Conservation (phyloP, 2,888 invertebrate genomes). For the Neocrepidodera transversa region DNA sequence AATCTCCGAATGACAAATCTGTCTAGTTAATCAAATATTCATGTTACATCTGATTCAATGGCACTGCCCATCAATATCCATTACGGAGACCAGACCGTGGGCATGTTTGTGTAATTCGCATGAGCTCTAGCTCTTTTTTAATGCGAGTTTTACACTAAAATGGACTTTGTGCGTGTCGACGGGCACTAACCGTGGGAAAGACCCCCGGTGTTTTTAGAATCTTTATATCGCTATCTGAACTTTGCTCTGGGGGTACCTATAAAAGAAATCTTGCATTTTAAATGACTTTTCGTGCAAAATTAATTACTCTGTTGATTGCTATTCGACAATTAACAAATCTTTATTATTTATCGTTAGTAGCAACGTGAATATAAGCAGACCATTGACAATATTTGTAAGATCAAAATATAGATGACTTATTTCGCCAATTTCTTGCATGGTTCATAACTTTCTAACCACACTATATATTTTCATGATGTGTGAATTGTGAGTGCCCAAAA, state of each 20-base stretch:
- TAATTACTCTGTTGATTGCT: background rate
- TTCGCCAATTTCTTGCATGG: no score
- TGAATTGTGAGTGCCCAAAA: no score
- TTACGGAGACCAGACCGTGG: conserved; percentile 46
- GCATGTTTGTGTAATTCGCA: conserved; percentile 50
- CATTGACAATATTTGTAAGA: no score
- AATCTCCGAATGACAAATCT: conserved; percentile 44
- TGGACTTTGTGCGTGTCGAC: conserved; percentile 52
- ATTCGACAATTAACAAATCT: no score
- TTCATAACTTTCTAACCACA: no score
- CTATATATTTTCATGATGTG: no score
- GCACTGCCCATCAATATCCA: conserved; percentile 50
- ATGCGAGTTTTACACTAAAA: conserved; percentile 50
- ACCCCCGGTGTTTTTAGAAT: conserved; percentile 37
- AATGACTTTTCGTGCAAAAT: conserved; percentile 2
- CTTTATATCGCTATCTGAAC: background rate
- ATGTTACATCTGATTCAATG: conserved; percentile 44
- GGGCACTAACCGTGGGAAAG: conserved; percentile 51
- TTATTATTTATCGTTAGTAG: no score
- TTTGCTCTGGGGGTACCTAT: background rate
- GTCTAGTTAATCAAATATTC: conserved; percentile 51
- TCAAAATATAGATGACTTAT: no score
- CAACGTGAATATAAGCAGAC: no score
- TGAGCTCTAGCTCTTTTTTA: conserved; percentile 48
- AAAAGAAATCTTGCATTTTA: conserved; percentile 6